Evolutionary conservation across 2,113 vertebrate species (phyloP).

Genomic region (Mesitornis unicolor): DNA sequence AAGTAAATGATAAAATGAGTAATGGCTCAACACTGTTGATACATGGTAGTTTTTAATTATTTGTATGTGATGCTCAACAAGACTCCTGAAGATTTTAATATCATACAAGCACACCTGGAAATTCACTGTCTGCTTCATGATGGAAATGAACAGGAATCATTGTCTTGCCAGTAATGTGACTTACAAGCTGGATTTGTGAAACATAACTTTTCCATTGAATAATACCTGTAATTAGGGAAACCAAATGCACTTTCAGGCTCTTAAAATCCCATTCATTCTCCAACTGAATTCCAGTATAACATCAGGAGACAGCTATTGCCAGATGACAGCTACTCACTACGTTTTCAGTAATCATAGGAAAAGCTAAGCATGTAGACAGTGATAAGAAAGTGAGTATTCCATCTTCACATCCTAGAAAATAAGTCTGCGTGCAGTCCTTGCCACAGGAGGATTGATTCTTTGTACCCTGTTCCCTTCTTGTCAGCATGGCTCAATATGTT

Average conservation of each 20-base stretch:
- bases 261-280: neutral
- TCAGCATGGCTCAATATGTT: neutral
- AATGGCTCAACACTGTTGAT: neutral
- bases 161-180: neutral
- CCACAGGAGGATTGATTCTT: neutral
- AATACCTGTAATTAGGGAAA: neutral
- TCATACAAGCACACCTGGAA: neutral
- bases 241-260: neutral
- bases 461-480: neutral
- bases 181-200: neutral
- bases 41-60: neutral
- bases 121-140: neutral
- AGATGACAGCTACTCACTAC: neutral
- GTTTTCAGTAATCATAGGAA: neutral
- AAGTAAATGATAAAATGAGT: neutral
- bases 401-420: neutral
- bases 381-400: neutral
- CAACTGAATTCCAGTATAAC: neutral
- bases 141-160: neutral
- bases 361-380: neutral
- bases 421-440: neutral
- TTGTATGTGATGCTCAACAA: neutral
- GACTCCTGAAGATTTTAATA: neutral
- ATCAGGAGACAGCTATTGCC: neutral
- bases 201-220: neutral